These are phyloP conservation scores for Hippopotamyrus pictus DNA, from an alignment of 2,797 vertebrate species.

Conservation along the genomic window DNA sequence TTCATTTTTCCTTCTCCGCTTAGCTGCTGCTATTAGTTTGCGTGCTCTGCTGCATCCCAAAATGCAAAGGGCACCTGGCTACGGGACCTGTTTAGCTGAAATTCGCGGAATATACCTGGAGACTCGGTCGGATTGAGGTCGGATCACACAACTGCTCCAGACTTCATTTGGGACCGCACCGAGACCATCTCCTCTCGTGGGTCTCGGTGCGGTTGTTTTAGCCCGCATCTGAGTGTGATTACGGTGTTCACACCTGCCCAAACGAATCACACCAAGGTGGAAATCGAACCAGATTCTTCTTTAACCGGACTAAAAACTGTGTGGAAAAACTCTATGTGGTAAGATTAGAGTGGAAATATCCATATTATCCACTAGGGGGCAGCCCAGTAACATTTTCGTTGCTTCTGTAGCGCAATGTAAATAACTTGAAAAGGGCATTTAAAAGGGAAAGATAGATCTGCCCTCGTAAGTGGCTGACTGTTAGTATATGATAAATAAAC, in stretches of 20 bases:
- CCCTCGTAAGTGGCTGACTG: not conserved
- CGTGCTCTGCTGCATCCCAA: not conserved
- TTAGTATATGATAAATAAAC: not conserved
- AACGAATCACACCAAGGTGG: not conserved
- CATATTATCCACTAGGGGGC: slow-evolving; percentile 5
- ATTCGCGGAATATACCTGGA: not conserved
- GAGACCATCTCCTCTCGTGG: not conserved
- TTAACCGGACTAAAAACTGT: not conserved
- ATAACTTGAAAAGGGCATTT: not conserved
- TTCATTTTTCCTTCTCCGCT: not conserved
- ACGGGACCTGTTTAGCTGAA: not conserved
- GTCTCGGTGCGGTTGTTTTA: not conserved
- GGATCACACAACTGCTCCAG: not conserved
- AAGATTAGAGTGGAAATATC: not conserved
- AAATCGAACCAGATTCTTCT: not conserved
- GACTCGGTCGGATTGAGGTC: not conserved
- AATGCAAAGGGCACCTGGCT: not conserved
- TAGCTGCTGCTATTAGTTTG: not conserved
- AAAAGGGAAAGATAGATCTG: not conserved
- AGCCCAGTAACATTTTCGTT: not conserved
- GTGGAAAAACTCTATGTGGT: not conserved
- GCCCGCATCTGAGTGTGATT: not conserved
- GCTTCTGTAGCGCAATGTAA: not conserved
- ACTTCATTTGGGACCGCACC: not conserved
- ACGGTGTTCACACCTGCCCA: not conserved